These are phyloP conservation scores for Caenorhabditis uteleia DNA, from an alignment of 2,888 invertebrate species.

Conservation along the genomic window DNA sequence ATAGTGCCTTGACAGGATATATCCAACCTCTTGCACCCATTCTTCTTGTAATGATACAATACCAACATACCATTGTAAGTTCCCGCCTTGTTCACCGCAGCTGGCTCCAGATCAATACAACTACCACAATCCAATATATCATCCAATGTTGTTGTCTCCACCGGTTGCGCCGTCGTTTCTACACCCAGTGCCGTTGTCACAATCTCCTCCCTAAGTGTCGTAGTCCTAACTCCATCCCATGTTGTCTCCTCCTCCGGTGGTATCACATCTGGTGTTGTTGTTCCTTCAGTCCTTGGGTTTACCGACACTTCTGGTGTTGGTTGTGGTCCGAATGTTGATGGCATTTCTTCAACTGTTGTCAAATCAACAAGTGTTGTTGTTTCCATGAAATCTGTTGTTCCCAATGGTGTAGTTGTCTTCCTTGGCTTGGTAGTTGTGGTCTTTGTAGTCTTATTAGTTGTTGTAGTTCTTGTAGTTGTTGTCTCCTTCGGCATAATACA, in stretches of 20 bases:
- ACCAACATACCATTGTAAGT: slow-evolving; percentile 31
- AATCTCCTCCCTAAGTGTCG: slow-evolving; percentile 12
- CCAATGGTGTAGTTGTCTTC: background rate
- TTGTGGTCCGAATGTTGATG: slow-evolving; percentile 15
- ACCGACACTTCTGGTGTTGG: slow-evolving; percentile 20
- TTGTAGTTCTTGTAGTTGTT: background rate
- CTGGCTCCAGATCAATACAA: slow-evolving; percentile 18
- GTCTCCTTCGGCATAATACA: slow-evolving; percentile 33
- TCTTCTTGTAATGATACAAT: slow-evolving; percentile 22
- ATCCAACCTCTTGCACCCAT: slow-evolving; percentile 27
- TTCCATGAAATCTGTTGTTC: background rate
- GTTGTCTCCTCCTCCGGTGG: slow-evolving; percentile 26
- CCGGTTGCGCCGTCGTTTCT: slow-evolving; percentile 1
- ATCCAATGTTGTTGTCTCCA: slow-evolving; percentile 5
- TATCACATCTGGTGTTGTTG: slow-evolving; percentile 19
- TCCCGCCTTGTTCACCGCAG: slow-evolving; percentile 8
- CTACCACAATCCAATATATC: slow-evolving; percentile 15
- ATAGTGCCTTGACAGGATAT: slow-evolving; percentile 28
- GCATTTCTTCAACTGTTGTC: slow-evolving; percentile 18
- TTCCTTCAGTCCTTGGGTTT: slow-evolving; percentile 14
- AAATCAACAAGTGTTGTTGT: slow-evolving; percentile 16
- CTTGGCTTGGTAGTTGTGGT: background rate
- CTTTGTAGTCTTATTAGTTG: background rate
- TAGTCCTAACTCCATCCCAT: slow-evolving; percentile 8
- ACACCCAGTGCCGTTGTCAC: slow-evolving; percentile 10